Percentiles rank a stretch among this genome's conserved stretches.
Evolutionary conservation across 2,797 vertebrate species (phyloP).

Genomic region (Cynopterus sphinx): DNA sequence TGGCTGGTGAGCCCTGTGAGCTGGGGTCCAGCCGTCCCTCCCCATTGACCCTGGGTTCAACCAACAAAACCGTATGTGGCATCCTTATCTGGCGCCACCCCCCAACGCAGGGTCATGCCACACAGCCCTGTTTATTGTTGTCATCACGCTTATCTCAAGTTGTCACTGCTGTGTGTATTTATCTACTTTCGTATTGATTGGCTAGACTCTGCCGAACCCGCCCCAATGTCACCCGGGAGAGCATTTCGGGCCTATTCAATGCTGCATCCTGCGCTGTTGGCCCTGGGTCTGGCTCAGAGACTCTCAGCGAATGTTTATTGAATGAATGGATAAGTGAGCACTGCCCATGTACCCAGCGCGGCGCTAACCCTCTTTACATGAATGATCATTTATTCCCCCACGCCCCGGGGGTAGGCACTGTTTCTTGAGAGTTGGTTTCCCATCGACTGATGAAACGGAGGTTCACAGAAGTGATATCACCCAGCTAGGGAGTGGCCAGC

Average conservation of each 20-base stretch:
- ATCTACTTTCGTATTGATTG: neutral
- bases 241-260: neutral
- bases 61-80: neutral
- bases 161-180: neutral
- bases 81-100: neutral
- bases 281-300: neutral
- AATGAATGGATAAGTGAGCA: neutral
- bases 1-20: neutral
- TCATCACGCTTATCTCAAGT: neutral
- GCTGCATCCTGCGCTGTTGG: neutral
- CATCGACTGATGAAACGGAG: too few species aligned
- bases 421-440: neutral
- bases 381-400: neutral
- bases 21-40: neutral
- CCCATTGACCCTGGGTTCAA: neutral
- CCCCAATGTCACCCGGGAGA: neutral
- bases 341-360: rapidly evolving
- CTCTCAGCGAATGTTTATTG: neutral
- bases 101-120: too few species aligned
- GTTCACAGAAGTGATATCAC: neutral
- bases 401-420: neutral
- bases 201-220: neutral
- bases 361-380: too few species aligned
- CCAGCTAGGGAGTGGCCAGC: neutral
- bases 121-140: neutral